Evolutionary conservation across 2,888 invertebrate species (phyloP).

Genomic region (Amitus sp.): DNA sequence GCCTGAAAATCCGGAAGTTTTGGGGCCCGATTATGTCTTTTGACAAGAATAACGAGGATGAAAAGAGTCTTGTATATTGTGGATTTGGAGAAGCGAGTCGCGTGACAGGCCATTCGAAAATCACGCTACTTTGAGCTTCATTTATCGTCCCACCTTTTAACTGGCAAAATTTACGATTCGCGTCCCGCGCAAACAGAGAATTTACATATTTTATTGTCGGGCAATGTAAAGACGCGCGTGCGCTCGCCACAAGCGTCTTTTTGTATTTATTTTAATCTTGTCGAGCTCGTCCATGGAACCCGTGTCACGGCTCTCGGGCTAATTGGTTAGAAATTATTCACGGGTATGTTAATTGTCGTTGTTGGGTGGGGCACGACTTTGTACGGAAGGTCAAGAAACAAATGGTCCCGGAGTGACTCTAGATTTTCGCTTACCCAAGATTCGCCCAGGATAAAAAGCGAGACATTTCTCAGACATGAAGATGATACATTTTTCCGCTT

Average conservation of each 20-base stretch:
- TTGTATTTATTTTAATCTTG: constrained; percentile 31
- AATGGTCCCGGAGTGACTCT: constrained; percentile 15
- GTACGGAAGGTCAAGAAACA: constrained; percentile 23
- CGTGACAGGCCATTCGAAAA: neutral
- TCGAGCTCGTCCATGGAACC: constrained; percentile 35
- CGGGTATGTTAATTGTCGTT: constrained; percentile 34
- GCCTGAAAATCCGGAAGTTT: too few species aligned
- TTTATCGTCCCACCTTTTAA: neutral
- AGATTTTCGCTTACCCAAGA: constrained; percentile 17
- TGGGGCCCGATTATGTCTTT: too few species aligned
- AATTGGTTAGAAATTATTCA: constrained; percentile 43
- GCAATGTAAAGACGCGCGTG: constrained; percentile 33
- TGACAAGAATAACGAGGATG: too few species aligned
- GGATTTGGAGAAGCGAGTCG: neutral
- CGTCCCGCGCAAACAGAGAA: constrained; percentile 18
- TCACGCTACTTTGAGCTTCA: neutral
- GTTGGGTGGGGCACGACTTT: constrained; percentile 25
- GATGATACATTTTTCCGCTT: too few species aligned
- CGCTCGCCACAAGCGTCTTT: constrained; percentile 18
- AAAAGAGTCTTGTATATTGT: too few species aligned
- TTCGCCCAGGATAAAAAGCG: constrained; percentile 21
- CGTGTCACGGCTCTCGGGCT: constrained; percentile 27
- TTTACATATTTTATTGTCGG: constrained; percentile 33
- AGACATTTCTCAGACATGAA: too few species aligned
- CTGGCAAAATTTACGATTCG: constrained; percentile 9